A percentile compares a stretch with the other conserved stretches of the same genome.
phyloP scores from a whole-genome alignment of 2,797 vertebrate species.

The Channa striata region DNA sequence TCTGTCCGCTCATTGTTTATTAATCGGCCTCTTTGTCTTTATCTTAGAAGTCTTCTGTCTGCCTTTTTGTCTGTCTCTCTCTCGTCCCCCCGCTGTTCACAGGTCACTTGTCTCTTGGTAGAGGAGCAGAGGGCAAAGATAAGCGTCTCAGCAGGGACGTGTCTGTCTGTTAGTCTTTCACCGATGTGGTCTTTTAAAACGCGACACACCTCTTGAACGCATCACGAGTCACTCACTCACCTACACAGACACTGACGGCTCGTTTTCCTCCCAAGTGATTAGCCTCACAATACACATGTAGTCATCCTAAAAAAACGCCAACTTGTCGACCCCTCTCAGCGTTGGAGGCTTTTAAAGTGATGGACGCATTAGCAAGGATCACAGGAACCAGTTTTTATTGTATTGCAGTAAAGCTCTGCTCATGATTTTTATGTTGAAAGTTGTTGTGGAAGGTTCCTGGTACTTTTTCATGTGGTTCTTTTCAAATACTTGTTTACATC shows the following conservation, averaged over 20 bases:
- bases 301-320: constrained; percentile 6
- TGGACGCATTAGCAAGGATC: not conserved
- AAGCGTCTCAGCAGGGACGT: constrained; percentile 9
- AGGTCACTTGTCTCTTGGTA: constrained; percentile 26
- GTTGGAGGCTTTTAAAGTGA: not conserved
- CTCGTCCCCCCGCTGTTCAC: constrained; percentile 18
- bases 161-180: constrained; percentile 9
- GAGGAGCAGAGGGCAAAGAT: constrained; percentile 35
- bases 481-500: not conserved
- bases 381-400: not conserved
- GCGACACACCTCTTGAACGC: not conserved
- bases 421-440: no score
- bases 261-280: constrained; percentile 15
- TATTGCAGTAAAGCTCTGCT: no score
- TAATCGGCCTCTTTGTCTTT: constrained; percentile 13
- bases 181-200: constrained; percentile 30
- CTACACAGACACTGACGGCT: not conserved
- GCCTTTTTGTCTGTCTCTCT: not conserved
- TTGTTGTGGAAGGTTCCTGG: no score
- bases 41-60: not conserved
- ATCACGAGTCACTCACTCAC: constrained; percentile 7
- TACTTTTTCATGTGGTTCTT: no score
- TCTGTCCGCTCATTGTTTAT: not conserved
- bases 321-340: not conserved
- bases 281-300: constrained; percentile 28